Percentiles rank a stretch among this genome's conserved stretches.
phyloP scores from a whole-genome alignment of 1,140 invertebrate genomes.

The Bradynema listronoti region DNA sequence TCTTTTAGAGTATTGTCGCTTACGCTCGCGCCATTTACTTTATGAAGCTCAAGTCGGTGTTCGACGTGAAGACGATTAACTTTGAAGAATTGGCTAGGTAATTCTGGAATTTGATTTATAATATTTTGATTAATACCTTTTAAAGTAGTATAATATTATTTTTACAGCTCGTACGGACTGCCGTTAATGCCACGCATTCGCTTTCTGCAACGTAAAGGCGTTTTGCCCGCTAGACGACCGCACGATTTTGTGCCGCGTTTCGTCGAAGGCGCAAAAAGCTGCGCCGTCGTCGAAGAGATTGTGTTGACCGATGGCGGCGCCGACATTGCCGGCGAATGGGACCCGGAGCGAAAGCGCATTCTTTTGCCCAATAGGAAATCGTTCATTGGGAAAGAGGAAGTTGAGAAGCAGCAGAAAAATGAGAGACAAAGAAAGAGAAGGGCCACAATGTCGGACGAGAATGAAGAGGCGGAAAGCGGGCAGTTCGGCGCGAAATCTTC shows the following conservation, averaged over 20 bases:
- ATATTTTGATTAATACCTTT: neutral
- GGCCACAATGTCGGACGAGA: neutral
- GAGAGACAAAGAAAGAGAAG: slow-evolving; percentile 7
- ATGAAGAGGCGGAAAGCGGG: no score
- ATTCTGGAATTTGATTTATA: slow-evolving; percentile 4
- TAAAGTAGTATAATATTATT: neutral
- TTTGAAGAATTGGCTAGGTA: slow-evolving; percentile 40
- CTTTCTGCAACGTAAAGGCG: no score
- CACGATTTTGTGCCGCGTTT: no score
- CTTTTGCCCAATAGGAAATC: no score
- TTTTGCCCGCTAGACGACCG: no score
- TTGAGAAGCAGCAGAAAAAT: slow-evolving; percentile 20
- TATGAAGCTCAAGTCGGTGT: slow-evolving; percentile 48
- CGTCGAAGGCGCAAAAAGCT: no score
- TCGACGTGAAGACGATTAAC: slow-evolving; percentile 50
- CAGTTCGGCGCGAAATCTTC: no score
- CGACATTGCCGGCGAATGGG: no score
- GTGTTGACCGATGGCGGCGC: no score
- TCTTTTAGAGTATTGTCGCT: slow-evolving; percentile 45
- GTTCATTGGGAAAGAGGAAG: slow-evolving; percentile 29
- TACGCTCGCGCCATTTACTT: slow-evolving; percentile 49
- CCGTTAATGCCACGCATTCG: slow-evolving; percentile 48
- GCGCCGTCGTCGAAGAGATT: no score
- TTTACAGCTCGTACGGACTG: slow-evolving; percentile 50
- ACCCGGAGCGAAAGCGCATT: no score